A percentile compares a stretch with the other conserved stretches of the same genome.
phyloP scores from a whole-genome alignment of 2,113 vertebrate species.

The Macrotus californicus region DNA sequence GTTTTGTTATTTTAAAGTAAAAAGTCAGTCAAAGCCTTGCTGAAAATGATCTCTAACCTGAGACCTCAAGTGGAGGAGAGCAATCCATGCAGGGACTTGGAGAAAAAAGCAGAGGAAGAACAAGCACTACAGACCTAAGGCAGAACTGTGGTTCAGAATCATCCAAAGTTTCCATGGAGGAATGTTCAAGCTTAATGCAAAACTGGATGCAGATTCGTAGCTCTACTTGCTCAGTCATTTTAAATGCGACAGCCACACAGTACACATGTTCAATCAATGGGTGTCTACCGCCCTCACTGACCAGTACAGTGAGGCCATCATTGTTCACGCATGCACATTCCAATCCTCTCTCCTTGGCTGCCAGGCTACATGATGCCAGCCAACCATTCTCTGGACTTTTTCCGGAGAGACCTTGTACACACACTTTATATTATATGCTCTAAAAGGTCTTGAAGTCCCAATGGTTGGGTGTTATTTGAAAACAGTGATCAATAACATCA shows the following conservation, averaged over 20 bases:
- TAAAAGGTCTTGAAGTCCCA: background rate
- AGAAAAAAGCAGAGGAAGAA: background rate
- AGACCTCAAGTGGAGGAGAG: background rate
- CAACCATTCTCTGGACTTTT: no score
- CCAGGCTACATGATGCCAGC: no score
- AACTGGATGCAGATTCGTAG: no score
- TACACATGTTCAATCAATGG: no score
- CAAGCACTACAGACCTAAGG: background rate
- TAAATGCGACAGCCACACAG: no score
- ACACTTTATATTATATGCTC: background rate
- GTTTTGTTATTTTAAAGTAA: background rate
- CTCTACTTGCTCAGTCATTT: no score
- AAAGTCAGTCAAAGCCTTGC: background rate
- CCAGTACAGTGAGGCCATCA: no score
- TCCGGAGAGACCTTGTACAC: background rate
- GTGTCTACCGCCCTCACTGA: no score
- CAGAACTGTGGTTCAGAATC: background rate
- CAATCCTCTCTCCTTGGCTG: no score
- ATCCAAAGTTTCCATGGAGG: no score
- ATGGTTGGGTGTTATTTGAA: background rate
- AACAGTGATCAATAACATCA: background rate
- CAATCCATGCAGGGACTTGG: background rate
- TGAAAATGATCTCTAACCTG: background rate
- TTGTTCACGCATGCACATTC: no score
- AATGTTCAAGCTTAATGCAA: no score